Base-by-base conservation (phyloP, 2,797 vertebrate species). In the Sebastes dallii region DNA sequence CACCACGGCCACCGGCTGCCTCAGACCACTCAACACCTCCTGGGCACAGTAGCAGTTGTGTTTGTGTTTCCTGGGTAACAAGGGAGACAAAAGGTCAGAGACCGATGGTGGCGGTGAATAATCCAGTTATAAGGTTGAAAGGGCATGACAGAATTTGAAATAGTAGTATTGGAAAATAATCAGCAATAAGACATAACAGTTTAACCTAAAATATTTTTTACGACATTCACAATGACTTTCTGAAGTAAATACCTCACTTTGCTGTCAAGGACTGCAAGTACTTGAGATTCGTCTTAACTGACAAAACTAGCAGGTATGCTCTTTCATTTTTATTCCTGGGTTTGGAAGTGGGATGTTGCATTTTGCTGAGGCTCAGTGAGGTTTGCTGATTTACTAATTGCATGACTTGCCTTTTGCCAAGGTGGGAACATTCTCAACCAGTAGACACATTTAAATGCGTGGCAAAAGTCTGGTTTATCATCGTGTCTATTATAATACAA, bases 41-140 rank as follows among this genome's bases (percentile, higher is more conserved):
- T 98, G 97, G 85, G 97, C 94, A 87, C 99, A 99, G 96, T 98
- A 99, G 96, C 98, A 99, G 95, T 96, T 99, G 96, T 98, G 98
- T 94, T 99, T 99, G 95, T 98, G 97, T 94, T 99, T 99, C 96
- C 98, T 99, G 95, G 91, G 89, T 67, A 82, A 94, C 83, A 79
- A 68, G 79, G 62, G 73, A 77, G 83, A 89, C 83, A 91, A 90
- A 89, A 89, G 83, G 83, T 93, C 83, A 93, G 77, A 82, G 78
- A 75, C 62, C 25, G 11, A 78, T 75, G 36, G 65, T 55, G 50
- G 70, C 2, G 4, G 60, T 64, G 67, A 78, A 77, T 65, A 81
- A 92, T 86, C 80, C 82, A 84, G n/a, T 71, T 86, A 81, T 11
- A 56, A 55, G 27, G 61, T 59, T 39, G 20, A 30, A 68, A 24